These are phyloP conservation scores for Numenius phaeopus DNA, from an alignment of 2,797 vertebrate genomes.

Conservation along the genomic window DNA sequence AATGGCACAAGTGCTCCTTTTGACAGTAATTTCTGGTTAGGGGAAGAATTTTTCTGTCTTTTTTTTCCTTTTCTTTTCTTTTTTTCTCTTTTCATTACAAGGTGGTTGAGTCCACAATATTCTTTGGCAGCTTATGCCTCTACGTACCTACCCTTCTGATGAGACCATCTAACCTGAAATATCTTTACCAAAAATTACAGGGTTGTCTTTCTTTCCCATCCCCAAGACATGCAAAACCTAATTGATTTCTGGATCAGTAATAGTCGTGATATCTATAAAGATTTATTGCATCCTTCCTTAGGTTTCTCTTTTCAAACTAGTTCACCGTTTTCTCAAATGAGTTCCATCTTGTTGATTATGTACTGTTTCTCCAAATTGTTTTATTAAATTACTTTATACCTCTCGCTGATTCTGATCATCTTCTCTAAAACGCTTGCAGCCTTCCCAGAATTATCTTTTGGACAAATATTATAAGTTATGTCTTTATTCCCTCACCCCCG, in stretches of 20 bases:
- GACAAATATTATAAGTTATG: neutral
- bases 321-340: neutral
- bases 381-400: neutral
- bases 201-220: neutral
- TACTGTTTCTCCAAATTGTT: neutral
- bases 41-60: neutral
- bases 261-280: neutral
- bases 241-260: neutral
- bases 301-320: neutral
- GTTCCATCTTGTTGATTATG: neutral
- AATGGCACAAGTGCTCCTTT: neutral
- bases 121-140: neutral
- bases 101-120: neutral
- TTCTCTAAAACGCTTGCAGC: neutral
- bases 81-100: neutral
- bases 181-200: neutral
- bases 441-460: neutral
- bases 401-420: neutral
- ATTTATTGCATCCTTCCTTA: neutral
- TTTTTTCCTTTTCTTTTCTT: accelerated
- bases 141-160: neutral
- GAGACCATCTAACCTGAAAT: neutral
- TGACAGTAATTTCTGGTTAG: neutral
- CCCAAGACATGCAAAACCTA: neutral
- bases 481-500: neutral